phyloP scores from a whole-genome alignment of 2,797 vertebrate species.

The Parotocinclus haroldoi region DNA sequence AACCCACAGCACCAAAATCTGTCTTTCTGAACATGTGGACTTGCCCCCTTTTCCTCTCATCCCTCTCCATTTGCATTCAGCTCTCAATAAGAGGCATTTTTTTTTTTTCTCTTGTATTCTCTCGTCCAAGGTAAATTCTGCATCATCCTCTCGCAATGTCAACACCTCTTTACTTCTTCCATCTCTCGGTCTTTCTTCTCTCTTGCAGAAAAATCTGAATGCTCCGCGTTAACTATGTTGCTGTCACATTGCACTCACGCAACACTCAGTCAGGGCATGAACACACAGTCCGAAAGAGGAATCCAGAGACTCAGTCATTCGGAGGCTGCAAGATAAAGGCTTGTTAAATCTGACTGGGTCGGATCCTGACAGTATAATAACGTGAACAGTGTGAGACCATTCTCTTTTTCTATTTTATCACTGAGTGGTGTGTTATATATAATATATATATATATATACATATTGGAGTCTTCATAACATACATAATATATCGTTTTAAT shows the following conservation, averaged over 20 bases:
- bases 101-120: conserved; percentile 10
- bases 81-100: not conserved
- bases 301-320: conserved; percentile 21
- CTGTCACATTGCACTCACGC: conserved; percentile 21
- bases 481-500: no score
- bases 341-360: conserved; percentile 11
- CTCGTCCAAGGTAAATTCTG: conserved; percentile 12
- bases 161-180: not conserved
- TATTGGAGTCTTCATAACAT: no score
- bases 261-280: conserved; percentile 27
- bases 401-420: no score
- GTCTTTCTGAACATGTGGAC: no score
- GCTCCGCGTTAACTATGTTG: conserved; percentile 31
- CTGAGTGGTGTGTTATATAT: no score
- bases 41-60: no score
- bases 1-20: no score
- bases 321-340: not conserved
- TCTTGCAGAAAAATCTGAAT: conserved; percentile 8
- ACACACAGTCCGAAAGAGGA: conserved; percentile 18
- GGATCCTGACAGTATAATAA: not conserved
- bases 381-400: no score
- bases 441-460: no score
- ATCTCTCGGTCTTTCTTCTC: not conserved
- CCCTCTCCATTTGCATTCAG: no score
- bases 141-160: not conserved